Evolutionary conservation across 2,113 vertebrate species (phyloP).

Genomic region (Brachyistius frenatus): DNA sequence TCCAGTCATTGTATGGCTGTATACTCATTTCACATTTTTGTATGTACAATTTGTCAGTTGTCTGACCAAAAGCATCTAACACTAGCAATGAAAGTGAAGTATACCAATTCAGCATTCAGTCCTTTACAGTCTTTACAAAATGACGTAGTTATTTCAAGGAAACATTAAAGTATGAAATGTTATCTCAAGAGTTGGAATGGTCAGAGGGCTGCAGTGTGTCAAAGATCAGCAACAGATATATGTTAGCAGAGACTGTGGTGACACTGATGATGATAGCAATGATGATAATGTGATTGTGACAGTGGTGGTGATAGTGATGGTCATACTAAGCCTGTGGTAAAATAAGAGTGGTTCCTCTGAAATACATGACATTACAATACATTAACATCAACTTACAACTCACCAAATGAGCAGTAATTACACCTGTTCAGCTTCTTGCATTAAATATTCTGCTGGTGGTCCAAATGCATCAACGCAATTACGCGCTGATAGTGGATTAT

Average conservation of each 20-base stretch:
- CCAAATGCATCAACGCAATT: slow-evolving; percentile 49
- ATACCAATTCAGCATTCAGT: too few species aligned
- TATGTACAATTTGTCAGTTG: neutral
- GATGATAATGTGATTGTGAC: neutral
- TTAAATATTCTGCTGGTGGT: slow-evolving; percentile 54
- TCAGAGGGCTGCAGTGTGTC: too few species aligned
- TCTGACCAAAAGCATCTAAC: too few species aligned
- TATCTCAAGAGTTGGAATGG: too few species aligned
- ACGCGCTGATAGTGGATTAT: slow-evolving; percentile 33
- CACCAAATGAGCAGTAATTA: slow-evolving; percentile 51
- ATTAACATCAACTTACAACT: slow-evolving; percentile 42
- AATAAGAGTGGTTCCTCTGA: slow-evolving; percentile 8
- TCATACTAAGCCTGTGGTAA: slow-evolving; percentile 5
- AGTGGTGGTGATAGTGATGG: neutral
- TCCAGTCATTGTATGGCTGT: too few species aligned
- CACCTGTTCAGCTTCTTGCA: slow-evolving; percentile 48
- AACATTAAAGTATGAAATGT: too few species aligned
- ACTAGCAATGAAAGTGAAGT: too few species aligned
- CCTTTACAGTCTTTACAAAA: too few species aligned
- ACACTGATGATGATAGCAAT: too few species aligned
- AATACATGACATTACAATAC: slow-evolving; percentile 26
- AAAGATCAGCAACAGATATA: too few species aligned
- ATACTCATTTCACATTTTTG: neutral
- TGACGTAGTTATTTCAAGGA: too few species aligned
- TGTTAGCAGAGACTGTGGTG: too few species aligned